Percentiles rank a stretch among this genome's conserved stretches.
Conservation (phyloP, 2,113 vertebrate species). For the Eulemur rufifrons region DNA sequence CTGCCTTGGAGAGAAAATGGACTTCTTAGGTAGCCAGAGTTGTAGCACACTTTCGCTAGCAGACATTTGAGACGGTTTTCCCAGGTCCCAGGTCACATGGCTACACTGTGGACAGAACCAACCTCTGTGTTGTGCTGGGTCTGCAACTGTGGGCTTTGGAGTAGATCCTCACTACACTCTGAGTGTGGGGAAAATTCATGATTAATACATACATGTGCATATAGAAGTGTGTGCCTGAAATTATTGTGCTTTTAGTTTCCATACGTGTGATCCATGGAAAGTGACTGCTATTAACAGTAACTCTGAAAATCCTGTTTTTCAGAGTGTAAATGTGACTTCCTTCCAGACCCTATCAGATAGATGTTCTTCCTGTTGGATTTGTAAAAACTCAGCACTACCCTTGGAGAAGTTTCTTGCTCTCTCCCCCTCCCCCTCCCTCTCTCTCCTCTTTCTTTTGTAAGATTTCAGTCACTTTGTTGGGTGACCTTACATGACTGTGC, state of each 20-base stretch:
- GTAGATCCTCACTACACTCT: no score
- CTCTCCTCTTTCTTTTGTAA: neutral
- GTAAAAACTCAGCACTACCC: neutral
- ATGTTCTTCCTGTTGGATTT: neutral
- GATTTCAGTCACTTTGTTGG: neutral
- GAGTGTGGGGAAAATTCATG: neutral
- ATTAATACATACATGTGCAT: fast-evolving
- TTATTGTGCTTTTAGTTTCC: neutral
- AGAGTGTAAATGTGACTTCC: neutral
- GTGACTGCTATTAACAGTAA: neutral
- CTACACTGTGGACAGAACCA: neutral
- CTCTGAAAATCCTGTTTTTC: neutral
- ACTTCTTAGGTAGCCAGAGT: neutral
- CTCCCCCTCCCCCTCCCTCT: no score
- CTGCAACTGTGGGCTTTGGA: neutral
- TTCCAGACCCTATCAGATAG: neutral
- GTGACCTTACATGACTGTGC: fast-evolving
- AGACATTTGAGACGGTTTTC: neutral
- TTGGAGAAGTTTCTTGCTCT: neutral
- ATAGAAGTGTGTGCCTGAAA: neutral
- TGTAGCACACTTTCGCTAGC: neutral
- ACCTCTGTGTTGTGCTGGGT: neutral
- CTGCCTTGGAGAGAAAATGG: neutral
- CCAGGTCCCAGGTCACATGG: fast-evolving
- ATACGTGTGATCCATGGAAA: neutral